Base-by-base conservation (phyloP, 1,140 invertebrate genomes). In the Mya arenaria region DNA sequence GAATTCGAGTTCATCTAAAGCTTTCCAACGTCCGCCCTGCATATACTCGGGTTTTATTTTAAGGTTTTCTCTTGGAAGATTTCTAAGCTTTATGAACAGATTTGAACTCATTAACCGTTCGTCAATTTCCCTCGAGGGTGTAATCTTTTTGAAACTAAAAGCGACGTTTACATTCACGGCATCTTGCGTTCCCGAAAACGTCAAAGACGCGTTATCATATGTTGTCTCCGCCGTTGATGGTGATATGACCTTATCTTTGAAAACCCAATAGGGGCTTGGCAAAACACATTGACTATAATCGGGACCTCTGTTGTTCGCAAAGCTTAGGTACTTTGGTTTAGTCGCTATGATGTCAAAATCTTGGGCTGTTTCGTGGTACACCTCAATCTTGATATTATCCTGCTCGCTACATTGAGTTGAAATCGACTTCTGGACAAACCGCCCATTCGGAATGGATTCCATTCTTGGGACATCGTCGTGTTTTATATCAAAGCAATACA, bases 371-470 rank as follows among this genome's bases (percentile, higher is more conserved):
- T 81, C 78, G 36, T 81, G 78, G 69, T 71, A 71, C 2, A 81
- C 48, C 10, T 81, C 66, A 15, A 81, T 39, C 41, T 81, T 81
- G 39, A 81, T 55, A 34, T 81, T 81, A 48, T 81, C 78, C 17
- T 63, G 39, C 36, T 81, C 78, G 15, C 65, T 44, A 25, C 78
- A 81, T n/a, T 62, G 66, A 0, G 78, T 81, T 3, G 36, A 23
- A 28, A 41, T 81, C 5, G 78, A 81, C n/a, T 62, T 81, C 28
- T 81, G 78, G 3, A 81, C 66, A 72, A 81, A 81, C 28, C 52
- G 68, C 10, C 66, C 78, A 34, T 68, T 81, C n/a, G 78, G 78
- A 44, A 81, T 36, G 4, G 52, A 39, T 28, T 81, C 78, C 10
- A 56, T 23, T 48, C 56, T 48, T 13, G 78, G 58, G 4, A 81